phyloP scores from a whole-genome alignment of 2,888 invertebrate genomes.

The Odontothrips loti region DNA sequence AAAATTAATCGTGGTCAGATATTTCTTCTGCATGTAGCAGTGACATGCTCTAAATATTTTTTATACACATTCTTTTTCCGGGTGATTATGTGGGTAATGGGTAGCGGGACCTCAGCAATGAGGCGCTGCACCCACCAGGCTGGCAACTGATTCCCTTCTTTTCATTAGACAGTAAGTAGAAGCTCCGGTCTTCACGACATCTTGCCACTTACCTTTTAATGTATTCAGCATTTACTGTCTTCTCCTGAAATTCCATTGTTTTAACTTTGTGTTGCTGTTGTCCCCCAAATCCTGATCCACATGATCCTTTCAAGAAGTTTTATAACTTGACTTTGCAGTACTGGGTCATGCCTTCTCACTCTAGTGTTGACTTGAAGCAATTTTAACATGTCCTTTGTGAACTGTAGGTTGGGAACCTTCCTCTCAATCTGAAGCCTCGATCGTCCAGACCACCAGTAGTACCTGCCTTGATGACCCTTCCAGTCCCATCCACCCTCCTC shows the following conservation, averaged over 20 bases:
- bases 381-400: not conserved
- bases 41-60: not conserved
- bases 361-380: not conserved
- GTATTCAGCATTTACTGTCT: not conserved
- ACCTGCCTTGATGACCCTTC: not conserved
- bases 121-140: slow-evolving; percentile 7
- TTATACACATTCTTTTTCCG: slow-evolving; percentile 23
- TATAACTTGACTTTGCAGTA: not conserved
- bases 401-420: not conserved
- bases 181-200: not conserved
- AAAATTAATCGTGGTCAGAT: not conserved
- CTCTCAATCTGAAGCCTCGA: not conserved
- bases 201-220: slow-evolving; percentile 16
- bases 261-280: slow-evolving; percentile 2
- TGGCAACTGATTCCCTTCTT: slow-evolving; percentile 5
- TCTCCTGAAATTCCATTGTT: not conserved
- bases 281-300: no score
- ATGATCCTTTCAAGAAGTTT: no score
- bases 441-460: not conserved
- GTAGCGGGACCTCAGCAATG: slow-evolving; percentile 12
- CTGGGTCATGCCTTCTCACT: no score
- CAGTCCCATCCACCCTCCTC: not conserved
- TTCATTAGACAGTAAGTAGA: slow-evolving; percentile 17
- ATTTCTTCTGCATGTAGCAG: not conserved
- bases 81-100: slow-evolving; percentile 4